Conservation (phyloP, 2,888 invertebrate species). For the Clepsis dumicolana region DNA sequence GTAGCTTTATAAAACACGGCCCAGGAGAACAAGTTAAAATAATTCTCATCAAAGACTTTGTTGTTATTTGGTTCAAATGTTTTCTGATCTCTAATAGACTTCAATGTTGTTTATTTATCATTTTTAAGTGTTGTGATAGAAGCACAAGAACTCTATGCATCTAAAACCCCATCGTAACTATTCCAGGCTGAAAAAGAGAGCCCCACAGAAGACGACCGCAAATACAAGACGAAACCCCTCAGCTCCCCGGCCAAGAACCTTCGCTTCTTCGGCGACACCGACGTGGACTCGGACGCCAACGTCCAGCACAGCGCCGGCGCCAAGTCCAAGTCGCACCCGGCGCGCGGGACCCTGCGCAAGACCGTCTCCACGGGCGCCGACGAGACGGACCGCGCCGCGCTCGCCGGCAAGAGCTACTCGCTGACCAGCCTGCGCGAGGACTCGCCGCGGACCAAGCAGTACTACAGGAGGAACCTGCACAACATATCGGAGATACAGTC, state of each 20-base stretch:
- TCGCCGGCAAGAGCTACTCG: slow-evolving; percentile 77
- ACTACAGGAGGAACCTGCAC: slow-evolving; percentile 83
- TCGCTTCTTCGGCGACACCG: slow-evolving; percentile 94
- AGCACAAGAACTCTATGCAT: too few species aligned
- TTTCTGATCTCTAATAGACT: too few species aligned
- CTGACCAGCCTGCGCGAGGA: slow-evolving; percentile 73
- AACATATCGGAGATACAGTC: slow-evolving; percentile 85
- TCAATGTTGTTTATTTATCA: too few species aligned
- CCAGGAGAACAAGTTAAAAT: too few species aligned
- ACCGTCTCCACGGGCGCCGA: slow-evolving; percentile 78
- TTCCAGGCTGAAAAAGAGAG: slow-evolving; percentile 79
- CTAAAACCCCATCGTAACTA: neutral
- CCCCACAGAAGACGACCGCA: slow-evolving; percentile 86
- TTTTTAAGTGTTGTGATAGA: too few species aligned
- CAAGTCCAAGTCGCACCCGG: slow-evolving; percentile 66
- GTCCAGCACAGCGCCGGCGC: slow-evolving; percentile 63
- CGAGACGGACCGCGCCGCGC: slow-evolving; percentile 71
- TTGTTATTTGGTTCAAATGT: too few species aligned
- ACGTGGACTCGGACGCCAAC: slow-evolving; percentile 90
- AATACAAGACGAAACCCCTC: slow-evolving; percentile 71
- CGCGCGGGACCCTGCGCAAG: slow-evolving; percentile 72
- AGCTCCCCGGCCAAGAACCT: slow-evolving; percentile 89
- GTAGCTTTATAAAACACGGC: too few species aligned
- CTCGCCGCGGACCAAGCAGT: slow-evolving; percentile 67
- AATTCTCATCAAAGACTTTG: too few species aligned